Percentiles rank a stretch among this genome's conserved stretches.
Evolutionary conservation across 2,113 vertebrate species (phyloP).

Genomic region (Phylloscopus trochiloides): DNA sequence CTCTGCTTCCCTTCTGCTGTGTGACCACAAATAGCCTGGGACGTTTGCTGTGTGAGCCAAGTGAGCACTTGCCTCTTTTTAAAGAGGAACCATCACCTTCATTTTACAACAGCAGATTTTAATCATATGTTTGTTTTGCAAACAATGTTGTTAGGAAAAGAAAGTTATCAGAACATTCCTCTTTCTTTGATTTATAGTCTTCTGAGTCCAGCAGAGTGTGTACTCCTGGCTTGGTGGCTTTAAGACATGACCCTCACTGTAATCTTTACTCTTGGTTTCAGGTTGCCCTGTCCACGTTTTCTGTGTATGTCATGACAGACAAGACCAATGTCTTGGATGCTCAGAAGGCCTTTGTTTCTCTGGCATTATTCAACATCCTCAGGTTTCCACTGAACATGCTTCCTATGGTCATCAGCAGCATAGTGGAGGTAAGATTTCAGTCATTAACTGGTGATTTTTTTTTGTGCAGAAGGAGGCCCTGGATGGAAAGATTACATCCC

Average conservation of each 20-base stretch:
- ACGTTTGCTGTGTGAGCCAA: background rate
- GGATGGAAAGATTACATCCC: background rate
- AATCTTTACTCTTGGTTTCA: background rate
- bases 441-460: background rate
- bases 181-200: background rate
- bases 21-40: background rate
- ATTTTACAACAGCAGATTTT: background rate
- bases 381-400: conserved; percentile 92
- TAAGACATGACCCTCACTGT: background rate
- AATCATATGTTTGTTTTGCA: background rate
- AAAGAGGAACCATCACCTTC: background rate
- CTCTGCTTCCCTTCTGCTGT: background rate
- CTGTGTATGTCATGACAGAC: conserved; percentile 80
- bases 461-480: background rate
- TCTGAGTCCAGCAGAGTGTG: background rate
- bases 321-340: conserved; percentile 84
- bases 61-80: background rate
- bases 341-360: conserved; percentile 90
- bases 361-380: conserved; percentile 95
- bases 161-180: background rate
- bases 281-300: conserved; percentile 84
- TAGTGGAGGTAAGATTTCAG: conserved; percentile 82
- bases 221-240: background rate
- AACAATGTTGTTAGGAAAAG: background rate
- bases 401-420: conserved; percentile 96